Evolutionary conservation across 1,140 invertebrate genomes (phyloP), one percentile per base, ranked within the genome.

Genomic region (Idris sp.): DNA sequence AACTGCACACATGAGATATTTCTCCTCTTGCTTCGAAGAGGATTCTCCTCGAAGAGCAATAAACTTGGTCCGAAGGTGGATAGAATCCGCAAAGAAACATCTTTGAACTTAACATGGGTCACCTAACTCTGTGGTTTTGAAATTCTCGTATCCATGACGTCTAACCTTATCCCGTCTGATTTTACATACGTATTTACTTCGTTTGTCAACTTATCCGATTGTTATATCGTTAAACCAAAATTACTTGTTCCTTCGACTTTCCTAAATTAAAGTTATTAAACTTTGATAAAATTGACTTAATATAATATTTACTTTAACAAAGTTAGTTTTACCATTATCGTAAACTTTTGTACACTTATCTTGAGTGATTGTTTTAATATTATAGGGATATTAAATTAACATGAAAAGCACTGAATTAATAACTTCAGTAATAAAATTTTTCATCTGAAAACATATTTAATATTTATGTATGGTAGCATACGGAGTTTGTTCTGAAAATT

Each of bases 71-170:
- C 49, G 75, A 71, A 73, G 78, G 54, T 48, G 77, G 58, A 74
- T 79, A 78, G 77, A 76, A 81, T 78, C 71, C 76, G 75, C 74
- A 74, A 77, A 76, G 67, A 76, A 77, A 67, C 56, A 76, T 83
- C 83, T 85, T 86, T 86, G 84, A 86, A 86, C 83, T 86, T 84
- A 81, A 84, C 81, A 83, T 81, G 81, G 83, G 81, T 85, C 83
- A 83, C 76, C 79, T 85, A 77, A 77, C 79, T 77, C 76, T 68
- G 78, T 64, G 74, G 78, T 72, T 78, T 68, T 73, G 11, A 54
- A 67, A 75, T 71, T 74, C 48, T 35, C 54, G 15, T 67, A 76
- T 56, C 43, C 43, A 35, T 54, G 61, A 62, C 46, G 44, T 72
- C 61, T 68, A 65, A 76, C 74, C 51, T 65, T 13, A 69, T 44